Conservation (phyloP, 2,113 vertebrate genomes). For the Condylura cristata region DNA sequence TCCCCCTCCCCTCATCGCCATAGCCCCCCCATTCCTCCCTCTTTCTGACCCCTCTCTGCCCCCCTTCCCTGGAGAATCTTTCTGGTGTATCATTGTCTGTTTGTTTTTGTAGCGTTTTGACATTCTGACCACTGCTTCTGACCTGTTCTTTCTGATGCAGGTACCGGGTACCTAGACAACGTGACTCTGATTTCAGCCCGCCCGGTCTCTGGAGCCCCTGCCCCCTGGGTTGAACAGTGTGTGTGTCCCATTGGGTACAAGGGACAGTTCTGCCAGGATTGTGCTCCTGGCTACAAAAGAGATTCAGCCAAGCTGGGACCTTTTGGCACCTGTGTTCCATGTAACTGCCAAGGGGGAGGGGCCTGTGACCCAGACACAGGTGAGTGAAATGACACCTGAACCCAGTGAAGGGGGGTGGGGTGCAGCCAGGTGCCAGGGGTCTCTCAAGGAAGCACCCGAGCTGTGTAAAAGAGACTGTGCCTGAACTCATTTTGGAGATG, state of each 20-base stretch:
- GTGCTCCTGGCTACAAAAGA: constrained; percentile 90
- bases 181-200: constrained; percentile 90
- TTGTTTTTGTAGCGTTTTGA: too few relatives aligned
- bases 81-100: too few relatives aligned
- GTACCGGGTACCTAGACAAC: constrained; percentile 93
- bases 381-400: constrained; percentile 71
- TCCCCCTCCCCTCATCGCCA: too few relatives aligned
- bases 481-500: constrained; percentile 25
- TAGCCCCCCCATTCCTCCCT: too few relatives aligned
- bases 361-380: constrained; percentile 93
- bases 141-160: constrained; percentile 79
- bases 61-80: too few relatives aligned
- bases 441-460: neutral
- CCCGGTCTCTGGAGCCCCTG: constrained; percentile 80
- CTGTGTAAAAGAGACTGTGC: neutral
- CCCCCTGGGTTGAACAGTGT: constrained; percentile 92
- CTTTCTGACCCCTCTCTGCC: too few relatives aligned
- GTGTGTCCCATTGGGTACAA: constrained; percentile 86
- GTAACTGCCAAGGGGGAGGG: constrained; percentile 90
- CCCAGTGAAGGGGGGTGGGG: neutral
- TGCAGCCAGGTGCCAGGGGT: neutral
- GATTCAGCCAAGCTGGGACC: constrained; percentile 79
- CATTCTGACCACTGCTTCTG: neutral
- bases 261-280: constrained; percentile 92
- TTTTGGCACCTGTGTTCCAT: constrained; percentile 90